A percentile compares a stretch with the other conserved stretches of the same genome.
phyloP scores from a whole-genome alignment of 2,888 invertebrate species.

The Tanytarsus gracilentus region DNA sequence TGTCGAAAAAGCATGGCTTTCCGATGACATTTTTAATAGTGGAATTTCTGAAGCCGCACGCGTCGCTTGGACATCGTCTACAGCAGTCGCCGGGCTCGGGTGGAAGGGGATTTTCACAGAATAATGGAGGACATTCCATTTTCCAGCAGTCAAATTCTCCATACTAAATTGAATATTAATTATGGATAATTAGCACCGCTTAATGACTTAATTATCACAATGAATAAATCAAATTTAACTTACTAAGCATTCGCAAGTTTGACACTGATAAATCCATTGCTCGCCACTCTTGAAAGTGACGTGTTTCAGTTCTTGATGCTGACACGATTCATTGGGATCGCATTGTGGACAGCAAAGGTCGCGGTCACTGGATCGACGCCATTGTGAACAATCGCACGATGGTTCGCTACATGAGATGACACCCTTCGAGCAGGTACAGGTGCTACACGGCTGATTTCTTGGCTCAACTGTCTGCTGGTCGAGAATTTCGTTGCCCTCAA shows the following conservation, averaged over 20 bases:
- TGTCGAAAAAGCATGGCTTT: conserved; percentile 53
- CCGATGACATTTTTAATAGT: conserved; percentile 38
- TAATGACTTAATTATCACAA: neutral
- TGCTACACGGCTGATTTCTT: conserved; percentile 46
- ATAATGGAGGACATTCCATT: conserved; percentile 66
- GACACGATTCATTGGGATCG: conserved; percentile 61
- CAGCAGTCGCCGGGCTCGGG: conserved; percentile 58
- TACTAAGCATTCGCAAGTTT: conserved; percentile 84
- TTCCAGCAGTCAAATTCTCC: conserved; percentile 87
- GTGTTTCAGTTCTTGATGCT: conserved; percentile 69
- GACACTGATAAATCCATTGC: conserved; percentile 84
- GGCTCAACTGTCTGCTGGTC: conserved; percentile 50
- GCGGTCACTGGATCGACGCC: conserved; percentile 43
- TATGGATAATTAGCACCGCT: neutral
- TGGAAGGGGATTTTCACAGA: conserved; percentile 54
- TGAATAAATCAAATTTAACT: conserved; percentile 36
- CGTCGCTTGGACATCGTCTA: conserved; percentile 60
- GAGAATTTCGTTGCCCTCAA: conserved; percentile 54
- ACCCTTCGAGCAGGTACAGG: conserved; percentile 48
- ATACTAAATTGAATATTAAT: conserved; percentile 45
- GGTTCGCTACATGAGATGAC: conserved; percentile 60
- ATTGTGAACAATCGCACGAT: conserved; percentile 54
- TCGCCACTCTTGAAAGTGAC: conserved; percentile 72
- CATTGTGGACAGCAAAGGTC: conserved; percentile 74
- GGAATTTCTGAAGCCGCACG: conserved; percentile 41